A percentile compares a stretch with the other conserved stretches of the same genome.
phyloP scores from a whole-genome alignment of 35 echinoderm and acorn worm species.

The Amphiura filiformis region DNA sequence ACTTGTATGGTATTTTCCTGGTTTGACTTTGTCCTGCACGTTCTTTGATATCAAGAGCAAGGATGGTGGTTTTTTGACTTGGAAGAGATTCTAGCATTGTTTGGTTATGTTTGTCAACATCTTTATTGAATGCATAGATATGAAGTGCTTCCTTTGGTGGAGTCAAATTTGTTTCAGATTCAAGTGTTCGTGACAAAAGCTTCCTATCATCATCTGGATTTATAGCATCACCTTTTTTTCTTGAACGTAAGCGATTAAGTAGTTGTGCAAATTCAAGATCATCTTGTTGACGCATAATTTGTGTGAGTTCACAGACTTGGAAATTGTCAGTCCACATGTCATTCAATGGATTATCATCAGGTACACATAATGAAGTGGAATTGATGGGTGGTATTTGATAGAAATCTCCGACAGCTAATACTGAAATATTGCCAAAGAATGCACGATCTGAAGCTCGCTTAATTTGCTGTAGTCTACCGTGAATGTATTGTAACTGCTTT shows the following conservation, averaged over 20 bases:
- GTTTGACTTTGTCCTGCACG: not conserved
- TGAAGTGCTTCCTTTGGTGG: constrained; percentile 13
- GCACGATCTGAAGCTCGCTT: not conserved
- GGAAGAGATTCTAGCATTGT: not conserved
- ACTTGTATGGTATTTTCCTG: not conserved
- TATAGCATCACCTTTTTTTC: not conserved
- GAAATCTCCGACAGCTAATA: constrained; percentile 60
- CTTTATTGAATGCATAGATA: constrained; percentile 10
- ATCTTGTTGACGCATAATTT: constrained; percentile 25
- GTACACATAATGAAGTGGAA: not conserved
- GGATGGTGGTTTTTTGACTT: constrained; percentile 4
- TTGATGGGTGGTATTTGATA: constrained; percentile 45
- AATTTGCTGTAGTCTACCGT: constrained; percentile 45
- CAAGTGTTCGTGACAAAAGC: not conserved
- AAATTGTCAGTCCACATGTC: constrained; percentile 40
- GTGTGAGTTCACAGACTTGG: constrained; percentile 24
- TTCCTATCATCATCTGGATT: not conserved
- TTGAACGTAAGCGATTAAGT: constrained; percentile 20
- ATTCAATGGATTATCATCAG: not conserved
- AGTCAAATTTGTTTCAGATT: not conserved
- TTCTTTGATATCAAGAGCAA: constrained; percentile 6
- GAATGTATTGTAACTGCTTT: constrained; percentile 42
- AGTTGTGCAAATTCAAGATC: constrained; percentile 43
- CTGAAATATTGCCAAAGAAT: constrained; percentile 48
- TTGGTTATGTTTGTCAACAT: not conserved